These are phyloP conservation scores for Dendroctonus valens DNA, from an alignment of 1,140 invertebrate genomes.

Conservation along the genomic window DNA sequence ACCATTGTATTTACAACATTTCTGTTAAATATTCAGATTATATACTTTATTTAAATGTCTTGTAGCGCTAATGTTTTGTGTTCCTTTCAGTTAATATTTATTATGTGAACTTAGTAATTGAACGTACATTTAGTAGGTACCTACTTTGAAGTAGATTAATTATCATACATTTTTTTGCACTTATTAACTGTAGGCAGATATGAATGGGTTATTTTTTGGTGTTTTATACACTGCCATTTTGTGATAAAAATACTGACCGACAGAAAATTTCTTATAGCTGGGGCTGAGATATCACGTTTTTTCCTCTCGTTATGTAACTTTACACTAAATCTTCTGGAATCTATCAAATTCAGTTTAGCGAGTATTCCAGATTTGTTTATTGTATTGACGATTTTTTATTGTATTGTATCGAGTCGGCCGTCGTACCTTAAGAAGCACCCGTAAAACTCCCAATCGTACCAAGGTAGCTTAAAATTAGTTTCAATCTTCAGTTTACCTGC, in stretches of 20 bases:
- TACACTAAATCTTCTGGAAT: too few relatives aligned
- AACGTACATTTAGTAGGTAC: not conserved
- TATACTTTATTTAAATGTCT: constrained; percentile 18
- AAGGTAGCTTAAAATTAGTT: too few relatives aligned
- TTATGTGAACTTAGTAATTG: constrained; percentile 5
- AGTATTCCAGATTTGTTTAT: too few relatives aligned
- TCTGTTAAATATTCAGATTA: constrained; percentile 24
- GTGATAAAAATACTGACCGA: constrained; percentile 25
- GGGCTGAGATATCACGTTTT: constrained; percentile 1
- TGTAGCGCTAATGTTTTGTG: constrained; percentile 13
- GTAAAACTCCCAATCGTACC: too few relatives aligned
- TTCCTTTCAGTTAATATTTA: constrained; percentile 22
- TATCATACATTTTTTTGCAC: too few relatives aligned
- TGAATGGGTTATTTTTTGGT: constrained; percentile 15
- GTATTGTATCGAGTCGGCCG: too few relatives aligned
- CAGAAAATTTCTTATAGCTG: constrained; percentile 18
- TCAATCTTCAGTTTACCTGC: too few relatives aligned
- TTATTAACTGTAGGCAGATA: constrained; percentile 8
- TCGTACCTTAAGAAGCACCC: too few relatives aligned
- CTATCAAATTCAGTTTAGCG: too few relatives aligned
- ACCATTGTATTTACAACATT: constrained; percentile 23
- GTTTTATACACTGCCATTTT: constrained; percentile 36
- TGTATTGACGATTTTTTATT: too few relatives aligned
- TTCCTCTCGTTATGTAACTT: too few relatives aligned
- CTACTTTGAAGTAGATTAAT: constrained; percentile 3